Conservation (phyloP, 2,113 vertebrate genomes). For the Pelvicachromis taeniatus region DNA sequence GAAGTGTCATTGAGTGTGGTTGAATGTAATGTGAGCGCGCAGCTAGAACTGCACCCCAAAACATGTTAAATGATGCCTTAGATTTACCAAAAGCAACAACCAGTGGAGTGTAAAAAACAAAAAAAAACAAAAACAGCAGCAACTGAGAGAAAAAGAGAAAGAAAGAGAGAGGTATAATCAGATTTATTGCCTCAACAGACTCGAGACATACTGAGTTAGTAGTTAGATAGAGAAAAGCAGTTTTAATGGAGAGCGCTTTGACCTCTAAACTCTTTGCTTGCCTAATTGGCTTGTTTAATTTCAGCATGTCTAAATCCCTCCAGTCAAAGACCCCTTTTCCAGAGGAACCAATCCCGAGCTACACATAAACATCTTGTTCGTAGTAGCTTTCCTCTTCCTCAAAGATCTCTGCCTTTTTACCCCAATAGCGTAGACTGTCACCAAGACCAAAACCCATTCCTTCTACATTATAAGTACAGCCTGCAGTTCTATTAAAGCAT, state of each 20-base stretch:
- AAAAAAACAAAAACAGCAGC: slow-evolving; percentile 21
- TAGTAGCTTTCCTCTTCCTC: slow-evolving; percentile 5
- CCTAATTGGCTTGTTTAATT: slow-evolving; percentile 70
- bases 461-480: not conserved
- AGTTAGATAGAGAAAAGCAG: slow-evolving; percentile 39
- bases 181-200: slow-evolving; percentile 57
- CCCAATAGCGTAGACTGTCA: not conserved
- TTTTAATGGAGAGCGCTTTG: slow-evolving; percentile 55
- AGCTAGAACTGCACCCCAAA: not conserved
- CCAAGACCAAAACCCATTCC: not conserved
- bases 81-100: slow-evolving; percentile 48
- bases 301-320: slow-evolving; percentile 53
- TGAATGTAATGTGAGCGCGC: not conserved
- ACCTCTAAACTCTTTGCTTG: slow-evolving; percentile 58
- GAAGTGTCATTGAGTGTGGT: not conserved
- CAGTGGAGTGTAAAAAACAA: slow-evolving; percentile 16
- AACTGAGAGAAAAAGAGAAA: not conserved
- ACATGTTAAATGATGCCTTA: slow-evolving; percentile 38
- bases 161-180: slow-evolving; percentile 45
- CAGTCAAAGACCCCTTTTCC: slow-evolving; percentile 30
- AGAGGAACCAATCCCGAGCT: slow-evolving; percentile 19
- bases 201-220: slow-evolving; percentile 35
- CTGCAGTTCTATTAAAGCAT: slow-evolving; percentile 30
- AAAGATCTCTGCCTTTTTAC: not conserved
- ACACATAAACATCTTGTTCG: slow-evolving; percentile 3